Base-by-base conservation (phyloP, 2,797 vertebrate genomes). In the Strix occidentalis region DNA sequence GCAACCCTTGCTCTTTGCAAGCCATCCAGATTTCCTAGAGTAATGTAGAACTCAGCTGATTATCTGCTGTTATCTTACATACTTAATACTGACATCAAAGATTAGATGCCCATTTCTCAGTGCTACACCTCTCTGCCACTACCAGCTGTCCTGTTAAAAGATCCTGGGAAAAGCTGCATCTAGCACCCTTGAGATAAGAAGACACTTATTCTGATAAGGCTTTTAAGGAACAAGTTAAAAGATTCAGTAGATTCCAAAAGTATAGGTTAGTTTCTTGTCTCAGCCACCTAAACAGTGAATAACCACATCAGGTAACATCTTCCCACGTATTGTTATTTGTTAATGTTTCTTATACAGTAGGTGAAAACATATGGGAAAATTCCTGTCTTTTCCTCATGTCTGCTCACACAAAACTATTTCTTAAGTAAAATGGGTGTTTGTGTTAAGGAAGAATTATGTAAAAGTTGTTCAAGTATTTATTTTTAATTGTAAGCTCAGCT, bases 221-320 rank as follows among this genome's bases (percentile, higher is more conserved):
- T 65, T 58, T 54, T 54, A 58, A 70, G 45, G 46, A 51, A 82
- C 23, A 46, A 77, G 37, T 65, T 57, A 77, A 39, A 51, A 45
- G 18, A 50, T 23, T 70, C 33, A 54, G 13, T 70, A 45, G 16
- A 58, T 74, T 74, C 19, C 24, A 31, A 77, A 89, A 48, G 4
- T 26, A 24, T 6, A 57, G 5, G 15, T 66, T 66, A 23, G 10
- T 69, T 79, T 39, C 18, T 58, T n/a, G 1, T 43, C 19, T 81
- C 43, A 74, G n/a, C 8, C 56, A 70, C 23, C 1, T 3, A 51
- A 87, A 76, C 0, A 2, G 3, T 23, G 14, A 31, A 20, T 46
- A 78, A 68, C 16, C 7, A 35, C 21, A 23, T 0, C 4, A 39
- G 10, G 9, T 29, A 58, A 45, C 13, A 20, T 58, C 23, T 7